Base-by-base conservation (phyloP, 1,140 invertebrate species). In the Lordiphosa collinella region DNA sequence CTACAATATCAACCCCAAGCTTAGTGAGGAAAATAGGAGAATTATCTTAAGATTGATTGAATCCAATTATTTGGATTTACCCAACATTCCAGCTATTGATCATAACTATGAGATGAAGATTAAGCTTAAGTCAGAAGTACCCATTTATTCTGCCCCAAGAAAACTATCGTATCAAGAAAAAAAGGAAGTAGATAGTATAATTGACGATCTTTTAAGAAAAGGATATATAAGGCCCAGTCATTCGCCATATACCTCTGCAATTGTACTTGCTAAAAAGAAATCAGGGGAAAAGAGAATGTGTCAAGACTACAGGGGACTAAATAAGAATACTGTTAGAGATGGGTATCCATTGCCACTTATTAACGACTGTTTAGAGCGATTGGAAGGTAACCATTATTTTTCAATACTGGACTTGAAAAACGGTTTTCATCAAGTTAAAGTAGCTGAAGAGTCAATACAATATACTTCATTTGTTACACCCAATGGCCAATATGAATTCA, bases 261-360 rank as follows among this genome's bases (percentile, higher is more conserved):
- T 44, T 13, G 43, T 46, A 3, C 12, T 46, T 31, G 43, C 29
- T 8, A 46, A 13, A 8, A 32, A 46, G 12, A 46, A 46, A 31
- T 22, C 41, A n/a, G 22, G 22, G 13, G 41, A 44, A 6, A 47
- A 31, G 12, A 4, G 25, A 14, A 13, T 14, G 8, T 46, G 29
- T 9, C 6, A 3, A 32, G 22, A 46, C 14, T 40, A 16, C 8
- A 40, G 37, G 6, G 18, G 18, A 10, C 10, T 40, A 10, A 40
- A 10, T 18, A 40, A 18, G 4, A 18, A 16, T 3, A 40, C 18
- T 10, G 8, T 18, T 18, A 9, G 18, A 18, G 14, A 40, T 18
- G 18, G 18, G 5, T 18, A 41, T n/a, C 18, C 18, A 5, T 6
- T 25, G 11, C 40, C n/a, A 7, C 2, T 41, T 11, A 25, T 41